These are phyloP conservation scores for Oreochromis mossambicus DNA, from an alignment of 2,797 vertebrate genomes.

Conservation along the genomic window DNA sequence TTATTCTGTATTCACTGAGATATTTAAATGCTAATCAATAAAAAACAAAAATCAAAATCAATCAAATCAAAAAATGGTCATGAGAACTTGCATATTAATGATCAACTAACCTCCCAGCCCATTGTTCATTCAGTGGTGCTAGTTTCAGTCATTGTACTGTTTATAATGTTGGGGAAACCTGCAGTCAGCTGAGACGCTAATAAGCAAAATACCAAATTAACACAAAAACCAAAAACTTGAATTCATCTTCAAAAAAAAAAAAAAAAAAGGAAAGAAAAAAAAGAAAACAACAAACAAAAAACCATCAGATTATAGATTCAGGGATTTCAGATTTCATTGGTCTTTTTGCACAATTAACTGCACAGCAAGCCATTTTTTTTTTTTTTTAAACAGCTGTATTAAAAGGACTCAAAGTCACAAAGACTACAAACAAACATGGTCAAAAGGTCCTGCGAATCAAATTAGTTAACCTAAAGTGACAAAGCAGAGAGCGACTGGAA, in stretches of 20 bases:
- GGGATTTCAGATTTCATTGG: background rate
- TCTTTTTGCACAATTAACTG: background rate
- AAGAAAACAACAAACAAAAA: background rate
- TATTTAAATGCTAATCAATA: too few relatives aligned
- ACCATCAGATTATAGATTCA: background rate
- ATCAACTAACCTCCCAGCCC: background rate
- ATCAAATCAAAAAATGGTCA: too few relatives aligned
- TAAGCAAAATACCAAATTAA: background rate
- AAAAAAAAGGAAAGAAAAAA: rapidly evolving
- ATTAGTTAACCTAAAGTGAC: background rate
- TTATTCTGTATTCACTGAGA: too few relatives aligned
- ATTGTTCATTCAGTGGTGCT: background rate
- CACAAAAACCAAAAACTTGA: background rate
- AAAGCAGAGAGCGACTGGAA: background rate
- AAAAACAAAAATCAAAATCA: too few relatives aligned
- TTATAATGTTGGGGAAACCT: rapidly evolving
- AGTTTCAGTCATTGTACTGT: background rate
- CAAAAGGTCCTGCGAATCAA: background rate
- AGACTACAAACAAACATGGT: background rate
- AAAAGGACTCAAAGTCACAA: background rate
- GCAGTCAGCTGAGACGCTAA: background rate
- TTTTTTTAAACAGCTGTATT: background rate
- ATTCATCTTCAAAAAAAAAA: background rate
- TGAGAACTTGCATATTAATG: background rate
- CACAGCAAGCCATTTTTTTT: background rate